These are phyloP conservation scores for Zeugodacus cucurbitae DNA, from an alignment of 1,140 invertebrate species.

Conservation along the genomic window DNA sequence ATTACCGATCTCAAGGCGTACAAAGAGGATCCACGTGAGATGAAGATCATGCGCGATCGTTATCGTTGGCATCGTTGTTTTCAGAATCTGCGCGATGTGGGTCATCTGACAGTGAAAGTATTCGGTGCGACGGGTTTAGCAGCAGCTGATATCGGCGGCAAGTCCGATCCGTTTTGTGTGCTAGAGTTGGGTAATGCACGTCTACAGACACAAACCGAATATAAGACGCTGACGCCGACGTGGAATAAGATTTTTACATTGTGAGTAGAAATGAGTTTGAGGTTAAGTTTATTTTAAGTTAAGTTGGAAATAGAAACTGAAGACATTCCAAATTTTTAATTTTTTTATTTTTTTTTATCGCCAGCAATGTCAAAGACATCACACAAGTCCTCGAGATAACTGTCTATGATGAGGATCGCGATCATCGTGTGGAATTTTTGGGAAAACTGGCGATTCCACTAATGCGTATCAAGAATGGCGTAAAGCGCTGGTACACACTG, in stretches of 20 bases:
- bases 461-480: constrained; percentile 86
- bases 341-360: constrained; percentile 46
- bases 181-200: constrained; percentile 94
- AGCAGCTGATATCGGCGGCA: constrained; percentile 91
- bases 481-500: constrained; percentile 94
- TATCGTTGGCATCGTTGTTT: constrained; percentile 83
- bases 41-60: constrained; percentile 73
- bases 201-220: constrained; percentile 97
- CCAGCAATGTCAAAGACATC: constrained; percentile 96
- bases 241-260: constrained; percentile 99
- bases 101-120: constrained; percentile 89
- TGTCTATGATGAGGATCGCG: constrained; percentile 97
- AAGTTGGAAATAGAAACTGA: no score
- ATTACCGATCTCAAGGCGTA: constrained; percentile 90
- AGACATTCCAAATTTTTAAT: no score
- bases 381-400: constrained; percentile 97
- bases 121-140: constrained; percentile 89
- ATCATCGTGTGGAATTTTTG: constrained; percentile 98
- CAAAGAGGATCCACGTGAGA: constrained; percentile 81
- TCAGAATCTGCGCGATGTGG: constrained; percentile 84
- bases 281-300: not conserved
- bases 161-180: constrained; percentile 98
- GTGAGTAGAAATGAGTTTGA: constrained; percentile 72
- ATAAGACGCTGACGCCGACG: constrained; percentile 94
- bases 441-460: constrained; percentile 94